Evolutionary conservation across 2,113 vertebrate species (phyloP), one percentile per base, ranked within the genome.

Genomic region (Probosciger aterrimus): DNA sequence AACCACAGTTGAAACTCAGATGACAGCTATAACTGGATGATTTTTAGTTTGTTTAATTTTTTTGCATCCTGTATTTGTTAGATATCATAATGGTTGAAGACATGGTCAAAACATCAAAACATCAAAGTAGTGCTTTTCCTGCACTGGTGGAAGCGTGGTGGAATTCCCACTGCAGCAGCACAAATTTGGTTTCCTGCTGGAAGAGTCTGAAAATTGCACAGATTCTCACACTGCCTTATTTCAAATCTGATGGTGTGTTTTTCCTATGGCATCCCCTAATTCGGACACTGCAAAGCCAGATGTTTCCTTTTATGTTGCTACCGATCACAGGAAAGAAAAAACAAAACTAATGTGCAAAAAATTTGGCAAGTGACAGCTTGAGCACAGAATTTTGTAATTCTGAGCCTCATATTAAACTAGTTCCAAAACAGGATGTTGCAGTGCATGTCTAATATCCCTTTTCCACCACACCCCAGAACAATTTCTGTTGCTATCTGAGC

Each of bases 371-470:
- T 95, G 91, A 94, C 46, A 90, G 87, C 94, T 71, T 95, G 89
- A 96, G 84, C 64, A 52, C 82, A 94, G 68, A 92, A 96, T 92
- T 94, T 96, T 96, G 89, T 94, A 95, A 94, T 91, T 89, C 71
- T 86, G 79, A 92, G 62, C 50, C 63, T 91, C 73, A 52, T 81
- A 90, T 78, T 92, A 95, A 96, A 87, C 78, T 60, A 81, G 89
- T 88, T 96, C 91, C 94, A 95, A 95, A 97, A 95, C 95, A 97
- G 95, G 94, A 96, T 95, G 89, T 93, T 97, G 92, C 92, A 93
- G 90, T 90, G 68, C 71, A 88, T 94, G 93, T 87, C 91, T 96
- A 96, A 96, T 96, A 96, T 95, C 87, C 91, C 93, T 91, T 95
- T 92, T 96, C 93, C 93, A 92, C 94, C 92, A 96, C 93, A 95